A percentile compares a stretch with the other conserved stretches of the same genome.
Evolutionary conservation across 2,113 vertebrate genomes (phyloP).

Genomic region (Cyphomyrus plagiostoma): DNA sequence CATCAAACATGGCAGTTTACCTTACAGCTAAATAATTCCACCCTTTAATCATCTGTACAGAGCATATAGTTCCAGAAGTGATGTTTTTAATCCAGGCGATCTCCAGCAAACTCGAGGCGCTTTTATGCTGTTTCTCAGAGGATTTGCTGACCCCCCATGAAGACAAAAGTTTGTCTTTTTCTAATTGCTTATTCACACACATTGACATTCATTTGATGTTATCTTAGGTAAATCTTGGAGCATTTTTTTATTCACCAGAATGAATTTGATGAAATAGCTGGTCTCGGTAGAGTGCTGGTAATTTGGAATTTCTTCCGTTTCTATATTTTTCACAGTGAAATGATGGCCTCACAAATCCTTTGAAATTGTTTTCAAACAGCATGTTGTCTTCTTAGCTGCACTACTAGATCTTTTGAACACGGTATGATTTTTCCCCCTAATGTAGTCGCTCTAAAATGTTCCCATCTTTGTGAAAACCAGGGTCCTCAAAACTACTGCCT

Average conservation of each 20-base stretch:
- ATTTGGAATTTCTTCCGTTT: background rate
- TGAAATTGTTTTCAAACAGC: background rate
- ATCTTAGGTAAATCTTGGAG: background rate
- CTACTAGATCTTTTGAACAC: background rate
- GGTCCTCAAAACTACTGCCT: background rate
- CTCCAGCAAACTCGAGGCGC: background rate
- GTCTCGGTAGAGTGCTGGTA: background rate
- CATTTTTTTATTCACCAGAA: background rate
- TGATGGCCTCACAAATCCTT: background rate
- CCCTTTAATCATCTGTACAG: background rate
- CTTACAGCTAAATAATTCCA: background rate
- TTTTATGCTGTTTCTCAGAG: background rate
- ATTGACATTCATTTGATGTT: background rate
- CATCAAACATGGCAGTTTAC: background rate
- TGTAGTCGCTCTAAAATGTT: background rate
- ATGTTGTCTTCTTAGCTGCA: background rate
- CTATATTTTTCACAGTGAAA: background rate
- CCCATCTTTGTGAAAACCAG: background rate
- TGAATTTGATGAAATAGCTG: background rate
- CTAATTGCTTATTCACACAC: background rate
- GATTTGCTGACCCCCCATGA: background rate
- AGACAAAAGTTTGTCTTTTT: background rate
- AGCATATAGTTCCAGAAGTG: background rate
- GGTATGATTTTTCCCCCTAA: background rate
- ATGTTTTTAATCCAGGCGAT: background rate